Evolutionary conservation across 2,797 vertebrate genomes (phyloP).

Genomic region (Gambusia yucatana): DNA sequence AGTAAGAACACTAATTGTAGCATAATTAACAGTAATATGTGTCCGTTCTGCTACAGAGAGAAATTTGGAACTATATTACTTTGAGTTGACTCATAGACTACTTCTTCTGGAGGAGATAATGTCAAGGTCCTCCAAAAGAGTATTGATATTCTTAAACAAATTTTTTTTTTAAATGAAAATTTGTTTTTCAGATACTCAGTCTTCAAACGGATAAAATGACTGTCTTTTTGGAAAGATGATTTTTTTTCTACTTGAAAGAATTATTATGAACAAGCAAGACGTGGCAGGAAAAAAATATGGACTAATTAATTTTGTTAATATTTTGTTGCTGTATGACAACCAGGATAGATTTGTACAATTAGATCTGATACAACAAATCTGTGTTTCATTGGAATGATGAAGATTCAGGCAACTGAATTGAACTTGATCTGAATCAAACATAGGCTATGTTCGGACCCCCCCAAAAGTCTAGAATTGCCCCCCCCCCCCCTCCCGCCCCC

Average conservation of each 20-base stretch:
- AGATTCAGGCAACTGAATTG: not conserved
- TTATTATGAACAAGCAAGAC: not conserved
- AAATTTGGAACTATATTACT: conserved; percentile 4
- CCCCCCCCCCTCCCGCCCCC: no score
- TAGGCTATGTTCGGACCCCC: no score
- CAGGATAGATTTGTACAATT: not conserved
- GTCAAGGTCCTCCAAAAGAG: not conserved
- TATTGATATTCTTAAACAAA: not conserved
- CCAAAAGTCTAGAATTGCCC: no score
- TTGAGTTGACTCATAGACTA: not conserved
- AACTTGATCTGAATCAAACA: not conserved
- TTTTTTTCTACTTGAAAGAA: not conserved
- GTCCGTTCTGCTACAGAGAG: not conserved
- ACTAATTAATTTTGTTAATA: not conserved
- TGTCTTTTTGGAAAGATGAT: not conserved
- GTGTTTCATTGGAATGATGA: not conserved
- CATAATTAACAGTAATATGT: conserved; percentile 11
- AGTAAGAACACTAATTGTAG: conserved; percentile 24
- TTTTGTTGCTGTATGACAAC: not conserved
- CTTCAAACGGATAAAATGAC: not conserved
- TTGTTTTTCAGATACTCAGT: not conserved
- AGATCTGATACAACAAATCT: not conserved
- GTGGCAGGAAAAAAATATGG: not conserved
- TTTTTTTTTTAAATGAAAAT: not conserved
- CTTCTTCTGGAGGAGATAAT: conserved; percentile 1